These are phyloP conservation scores for Pachyramphus minor DNA, from an alignment of 2,113 vertebrate genomes.

Conservation along the genomic window DNA sequence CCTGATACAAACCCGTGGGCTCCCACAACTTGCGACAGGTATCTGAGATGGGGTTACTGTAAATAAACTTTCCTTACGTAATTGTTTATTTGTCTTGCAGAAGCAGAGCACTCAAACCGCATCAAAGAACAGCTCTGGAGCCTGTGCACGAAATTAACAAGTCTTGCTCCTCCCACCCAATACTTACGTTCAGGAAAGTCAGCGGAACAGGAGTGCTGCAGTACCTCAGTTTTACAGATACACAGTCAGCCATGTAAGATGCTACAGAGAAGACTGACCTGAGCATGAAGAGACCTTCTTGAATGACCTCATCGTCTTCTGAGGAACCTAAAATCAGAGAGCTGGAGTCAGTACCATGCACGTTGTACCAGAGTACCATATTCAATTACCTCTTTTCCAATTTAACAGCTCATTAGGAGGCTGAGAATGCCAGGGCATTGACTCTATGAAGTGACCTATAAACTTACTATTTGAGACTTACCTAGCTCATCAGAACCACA, in stretches of 20 bases:
- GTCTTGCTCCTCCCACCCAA: background rate
- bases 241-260: constrained; percentile 4
- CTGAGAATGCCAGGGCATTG: constrained; percentile 61
- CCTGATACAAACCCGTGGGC: background rate
- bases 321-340: constrained; percentile 82
- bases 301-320: constrained; percentile 81
- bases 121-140: background rate
- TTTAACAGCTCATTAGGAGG: constrained; percentile 71
- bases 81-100: background rate
- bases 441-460: constrained; percentile 71
- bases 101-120: background rate
- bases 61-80: background rate
- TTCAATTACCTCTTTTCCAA: constrained; percentile 72
- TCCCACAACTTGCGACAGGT: background rate
- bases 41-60: background rate
- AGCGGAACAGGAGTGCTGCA: background rate
- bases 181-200: background rate
- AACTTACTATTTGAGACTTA: constrained; percentile 56
- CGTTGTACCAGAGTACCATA: constrained; percentile 30
- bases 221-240: background rate
- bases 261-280: constrained; percentile 74
- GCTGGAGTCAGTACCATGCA: constrained; percentile 72
- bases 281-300: constrained; percentile 79
- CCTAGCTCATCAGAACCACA: constrained; percentile 58
- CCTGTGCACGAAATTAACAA: background rate